Evolutionary conservation across 2,113 vertebrate genomes (phyloP).

Genomic region (Lanius collurio): DNA sequence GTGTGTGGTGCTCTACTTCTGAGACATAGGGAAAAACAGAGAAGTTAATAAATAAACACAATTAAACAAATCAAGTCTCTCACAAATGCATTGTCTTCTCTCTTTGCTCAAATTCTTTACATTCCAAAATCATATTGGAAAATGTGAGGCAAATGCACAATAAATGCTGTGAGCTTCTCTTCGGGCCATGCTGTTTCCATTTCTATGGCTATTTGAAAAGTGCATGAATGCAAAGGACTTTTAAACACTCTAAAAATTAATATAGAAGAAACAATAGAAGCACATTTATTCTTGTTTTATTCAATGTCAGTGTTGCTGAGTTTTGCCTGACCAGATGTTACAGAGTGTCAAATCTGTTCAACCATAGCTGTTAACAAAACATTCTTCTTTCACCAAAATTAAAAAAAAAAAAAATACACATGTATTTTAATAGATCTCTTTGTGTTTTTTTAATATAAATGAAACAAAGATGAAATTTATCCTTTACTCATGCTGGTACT

Average conservation of each 20-base stretch:
- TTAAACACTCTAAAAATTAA: constrained; percentile 56
- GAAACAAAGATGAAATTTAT: neutral
- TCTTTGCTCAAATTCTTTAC: constrained; percentile 42
- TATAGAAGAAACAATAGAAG: constrained; percentile 49
- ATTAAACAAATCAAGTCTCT: constrained; percentile 39
- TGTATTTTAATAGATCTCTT: constrained; percentile 7
- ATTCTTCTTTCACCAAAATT: neutral
- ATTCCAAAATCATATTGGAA: constrained; percentile 17
- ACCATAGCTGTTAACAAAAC: constrained; percentile 33
- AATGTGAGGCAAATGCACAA: constrained; percentile 14
- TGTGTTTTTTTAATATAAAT: neutral
- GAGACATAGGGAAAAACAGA: neutral
- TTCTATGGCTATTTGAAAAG: constrained; percentile 51
- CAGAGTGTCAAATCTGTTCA: constrained; percentile 57
- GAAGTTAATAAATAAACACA: constrained; percentile 55
- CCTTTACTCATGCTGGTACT: neutral
- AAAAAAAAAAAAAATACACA: neutral
- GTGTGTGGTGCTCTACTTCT: constrained; percentile 7
- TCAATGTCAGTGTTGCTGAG: constrained; percentile 38
- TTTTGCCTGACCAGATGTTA: constrained; percentile 63
- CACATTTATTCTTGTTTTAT: constrained; percentile 49
- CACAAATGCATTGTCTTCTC: constrained; percentile 33
- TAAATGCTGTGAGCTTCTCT: constrained; percentile 16
- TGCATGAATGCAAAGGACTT: constrained; percentile 49
- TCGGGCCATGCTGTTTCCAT: constrained; percentile 13